Evolutionary conservation across 2,797 vertebrate species (phyloP).

Genomic region (Danio tinwini): DNA sequence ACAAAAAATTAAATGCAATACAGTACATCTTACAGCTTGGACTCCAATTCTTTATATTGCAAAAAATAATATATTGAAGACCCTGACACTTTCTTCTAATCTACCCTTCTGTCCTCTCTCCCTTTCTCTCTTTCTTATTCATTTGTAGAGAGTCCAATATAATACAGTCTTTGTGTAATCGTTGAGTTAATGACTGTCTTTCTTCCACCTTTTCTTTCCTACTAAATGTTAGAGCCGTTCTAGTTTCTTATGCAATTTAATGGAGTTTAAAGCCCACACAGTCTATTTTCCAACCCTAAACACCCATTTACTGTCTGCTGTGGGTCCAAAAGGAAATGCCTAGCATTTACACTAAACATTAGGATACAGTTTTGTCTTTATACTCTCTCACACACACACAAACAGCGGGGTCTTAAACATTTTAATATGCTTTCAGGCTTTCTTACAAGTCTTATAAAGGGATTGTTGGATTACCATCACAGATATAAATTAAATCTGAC

Average conservation of each 20-base stretch:
- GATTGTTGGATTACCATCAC: constrained; percentile 4
- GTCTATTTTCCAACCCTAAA: constrained; percentile 23
- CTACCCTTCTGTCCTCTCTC: constrained; percentile 10
- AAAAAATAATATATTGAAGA: no score
- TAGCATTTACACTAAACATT: constrained; percentile 15
- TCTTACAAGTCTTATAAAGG: neutral
- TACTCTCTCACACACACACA: constrained; percentile 5
- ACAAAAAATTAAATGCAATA: constrained; percentile 19
- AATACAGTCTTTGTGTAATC: constrained; percentile 49
- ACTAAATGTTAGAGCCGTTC: neutral
- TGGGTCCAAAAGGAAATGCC: constrained; percentile 28
- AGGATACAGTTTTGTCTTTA: constrained; percentile 31
- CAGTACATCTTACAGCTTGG: constrained; percentile 47
- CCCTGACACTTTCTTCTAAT: constrained; percentile 28
- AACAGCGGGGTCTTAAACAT: constrained; percentile 7
- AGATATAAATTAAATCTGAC: constrained; percentile 18
- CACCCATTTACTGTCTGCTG: constrained; percentile 18
- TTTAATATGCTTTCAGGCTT: neutral
- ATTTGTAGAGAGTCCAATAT: constrained; percentile 34
- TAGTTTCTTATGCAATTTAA: constrained; percentile 17
- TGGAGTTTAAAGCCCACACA: constrained; percentile 25
- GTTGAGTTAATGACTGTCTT: constrained; percentile 4
- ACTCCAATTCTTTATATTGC: constrained; percentile 12
- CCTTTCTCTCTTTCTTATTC: constrained; percentile 5
- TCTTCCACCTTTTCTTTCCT: neutral